Percentiles rank a stretch among this genome's conserved stretches.
Conservation (phyloP, 2,888 invertebrate genomes). For the Choristoneura rosaceana region DNA sequence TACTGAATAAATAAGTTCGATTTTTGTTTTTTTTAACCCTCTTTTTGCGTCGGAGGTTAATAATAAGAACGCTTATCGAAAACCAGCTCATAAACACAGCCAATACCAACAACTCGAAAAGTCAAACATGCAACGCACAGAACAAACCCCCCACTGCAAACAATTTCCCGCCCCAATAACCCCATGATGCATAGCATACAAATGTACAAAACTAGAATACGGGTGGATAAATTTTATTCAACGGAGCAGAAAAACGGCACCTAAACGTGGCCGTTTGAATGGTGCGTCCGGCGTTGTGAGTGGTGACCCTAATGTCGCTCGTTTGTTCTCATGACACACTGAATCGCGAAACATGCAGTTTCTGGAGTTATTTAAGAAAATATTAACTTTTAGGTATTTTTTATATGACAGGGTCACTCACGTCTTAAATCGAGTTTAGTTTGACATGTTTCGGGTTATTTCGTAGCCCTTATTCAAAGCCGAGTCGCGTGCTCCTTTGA, state of each 20-base stretch:
- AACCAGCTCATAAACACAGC: not conserved
- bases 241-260: constrained; percentile 23
- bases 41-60: too few relatives aligned
- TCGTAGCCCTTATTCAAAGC: too few relatives aligned
- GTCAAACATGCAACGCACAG: constrained; percentile 22
- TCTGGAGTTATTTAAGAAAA: constrained; percentile 16
- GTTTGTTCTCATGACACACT: constrained; percentile 58
- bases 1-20: too few relatives aligned
- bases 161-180: constrained; percentile 27
- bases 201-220: constrained; percentile 29
- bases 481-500: too few relatives aligned
- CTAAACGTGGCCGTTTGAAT: constrained; percentile 33
- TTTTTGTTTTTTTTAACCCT: too few relatives aligned
- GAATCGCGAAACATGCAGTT: constrained; percentile 46
- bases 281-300: constrained; percentile 48
- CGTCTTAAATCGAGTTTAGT: not conserved
- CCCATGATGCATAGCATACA: constrained; percentile 31
- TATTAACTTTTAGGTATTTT: not conserved
- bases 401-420: not conserved
- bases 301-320: constrained; percentile 58
- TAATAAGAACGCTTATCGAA: not conserved
- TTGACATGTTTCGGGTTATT: too few relatives aligned
- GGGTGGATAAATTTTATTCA: constrained; percentile 30
- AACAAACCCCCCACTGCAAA: constrained; percentile 15
- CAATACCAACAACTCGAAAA: constrained; percentile 1